A percentile compares a stretch with the other conserved stretches of the same genome.
Evolutionary conservation across 2,888 invertebrate species (phyloP).

Genomic region (Digitonthophagus gazella): DNA sequence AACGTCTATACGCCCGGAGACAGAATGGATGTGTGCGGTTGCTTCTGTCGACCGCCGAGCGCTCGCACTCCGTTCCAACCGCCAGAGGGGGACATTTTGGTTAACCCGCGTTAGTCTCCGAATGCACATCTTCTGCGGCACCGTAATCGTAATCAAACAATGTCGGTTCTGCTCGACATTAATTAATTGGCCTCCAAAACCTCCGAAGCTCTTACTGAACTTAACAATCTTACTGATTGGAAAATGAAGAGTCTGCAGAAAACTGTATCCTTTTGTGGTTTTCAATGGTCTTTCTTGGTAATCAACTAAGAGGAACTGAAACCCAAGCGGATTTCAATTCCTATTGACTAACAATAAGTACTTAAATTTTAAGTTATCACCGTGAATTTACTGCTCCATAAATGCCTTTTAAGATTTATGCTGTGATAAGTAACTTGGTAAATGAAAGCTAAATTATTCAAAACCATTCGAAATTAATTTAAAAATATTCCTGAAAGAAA

Average conservation of each 20-base stretch:
- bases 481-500: no score
- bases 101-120: constrained; percentile 10
- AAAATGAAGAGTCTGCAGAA: neutral
- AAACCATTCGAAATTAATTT: no score
- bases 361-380: no score
- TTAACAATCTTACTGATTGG: neutral
- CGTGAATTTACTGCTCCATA: no score
- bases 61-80: neutral
- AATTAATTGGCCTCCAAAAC: neutral
- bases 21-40: constrained; percentile 3
- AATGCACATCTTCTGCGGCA: neutral
- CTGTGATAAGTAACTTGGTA: no score
- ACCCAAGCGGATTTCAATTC: neutral
- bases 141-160: neutral
- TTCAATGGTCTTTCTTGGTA: neutral
- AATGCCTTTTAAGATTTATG: no score
- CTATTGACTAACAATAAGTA: neutral
- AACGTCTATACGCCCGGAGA: constrained; percentile 9
- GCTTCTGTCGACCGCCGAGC: constrained; percentile 1
- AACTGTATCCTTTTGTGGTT: neutral
- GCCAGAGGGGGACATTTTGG: constrained; percentile 16
- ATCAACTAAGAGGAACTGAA: neutral
- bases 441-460: no score
- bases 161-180: neutral
- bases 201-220: neutral